Percentiles rank a stretch among this genome's conserved stretches.
Evolutionary conservation across 2,113 vertebrate genomes (phyloP).

Genomic region (Nannospalax galili): DNA sequence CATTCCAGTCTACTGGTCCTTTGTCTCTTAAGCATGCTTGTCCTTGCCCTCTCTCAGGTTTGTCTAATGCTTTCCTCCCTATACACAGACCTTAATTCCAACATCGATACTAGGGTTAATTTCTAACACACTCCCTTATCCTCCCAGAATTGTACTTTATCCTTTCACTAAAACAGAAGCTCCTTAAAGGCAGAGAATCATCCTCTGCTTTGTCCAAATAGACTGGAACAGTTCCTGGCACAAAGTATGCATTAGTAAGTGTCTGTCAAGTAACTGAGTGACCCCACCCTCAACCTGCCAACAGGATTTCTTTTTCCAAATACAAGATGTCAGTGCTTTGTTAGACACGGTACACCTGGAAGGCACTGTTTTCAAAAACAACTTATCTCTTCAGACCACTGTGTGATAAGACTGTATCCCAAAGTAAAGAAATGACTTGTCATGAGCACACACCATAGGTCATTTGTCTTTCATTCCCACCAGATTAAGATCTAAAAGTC

Average conservation of each 20-base stretch:
- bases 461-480: conserved; percentile 67
- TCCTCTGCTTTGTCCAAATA: not conserved
- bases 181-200: not conserved
- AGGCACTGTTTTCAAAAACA: conserved; percentile 53
- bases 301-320: not conserved
- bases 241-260: not conserved
- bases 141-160: not conserved
- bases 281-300: not conserved
- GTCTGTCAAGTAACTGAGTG: not conserved
- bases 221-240: not conserved
- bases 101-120: not conserved
- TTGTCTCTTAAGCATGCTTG: not conserved
- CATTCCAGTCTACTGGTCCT: not conserved
- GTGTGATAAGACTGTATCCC: not conserved
- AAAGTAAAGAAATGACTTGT: conserved; percentile 54
- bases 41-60: not conserved
- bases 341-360: not conserved
- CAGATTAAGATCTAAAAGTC: conserved; percentile 78
- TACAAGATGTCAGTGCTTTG: not conserved
- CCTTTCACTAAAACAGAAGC: not conserved
- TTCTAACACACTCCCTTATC: not conserved
- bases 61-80: conserved; percentile 1
- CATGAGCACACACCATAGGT: not conserved
- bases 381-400: not conserved
- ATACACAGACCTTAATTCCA: not conserved